phyloP scores from a whole-genome alignment of 1,140 invertebrate species.

The Oedothorax gibbosus region DNA sequence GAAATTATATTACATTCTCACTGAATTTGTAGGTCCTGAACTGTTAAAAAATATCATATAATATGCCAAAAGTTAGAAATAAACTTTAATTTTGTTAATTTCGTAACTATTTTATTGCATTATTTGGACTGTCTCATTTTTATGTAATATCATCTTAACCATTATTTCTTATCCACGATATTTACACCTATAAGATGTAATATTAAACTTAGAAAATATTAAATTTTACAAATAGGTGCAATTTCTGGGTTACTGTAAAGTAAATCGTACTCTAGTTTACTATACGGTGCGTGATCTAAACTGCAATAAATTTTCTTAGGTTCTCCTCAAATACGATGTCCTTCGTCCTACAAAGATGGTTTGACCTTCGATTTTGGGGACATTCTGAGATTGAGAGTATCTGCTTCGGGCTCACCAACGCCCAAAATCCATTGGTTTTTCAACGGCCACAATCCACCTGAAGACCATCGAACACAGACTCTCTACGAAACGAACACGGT shows the following conservation, averaged over 20 bases:
- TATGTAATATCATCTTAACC: no score
- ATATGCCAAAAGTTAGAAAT: no score
- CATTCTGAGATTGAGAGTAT: not conserved
- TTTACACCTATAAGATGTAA: no score
- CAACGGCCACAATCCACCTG: not conserved
- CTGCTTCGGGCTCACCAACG: conserved; percentile 2
- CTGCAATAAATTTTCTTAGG: conserved; percentile 7
- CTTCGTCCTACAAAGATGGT: conserved; percentile 33
- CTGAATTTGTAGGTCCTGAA: no score
- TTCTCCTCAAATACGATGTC: conserved; percentile 12
- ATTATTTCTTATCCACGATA: no score
- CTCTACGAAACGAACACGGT: not conserved
- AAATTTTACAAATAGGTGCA: no score
- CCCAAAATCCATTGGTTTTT: conserved; percentile 19
- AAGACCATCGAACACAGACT: not conserved
- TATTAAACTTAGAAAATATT: no score
- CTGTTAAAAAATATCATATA: no score
- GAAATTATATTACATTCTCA: no score
- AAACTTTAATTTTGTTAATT: no score
- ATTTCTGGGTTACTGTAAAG: not conserved
- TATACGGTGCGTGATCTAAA: not conserved
- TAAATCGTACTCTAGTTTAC: not conserved
- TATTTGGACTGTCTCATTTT: no score
- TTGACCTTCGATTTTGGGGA: conserved; percentile 41
- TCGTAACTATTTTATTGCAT: no score